Evolutionary conservation across 1,140 invertebrate genomes (phyloP).

Genomic region (Cephus cinctus): DNA sequence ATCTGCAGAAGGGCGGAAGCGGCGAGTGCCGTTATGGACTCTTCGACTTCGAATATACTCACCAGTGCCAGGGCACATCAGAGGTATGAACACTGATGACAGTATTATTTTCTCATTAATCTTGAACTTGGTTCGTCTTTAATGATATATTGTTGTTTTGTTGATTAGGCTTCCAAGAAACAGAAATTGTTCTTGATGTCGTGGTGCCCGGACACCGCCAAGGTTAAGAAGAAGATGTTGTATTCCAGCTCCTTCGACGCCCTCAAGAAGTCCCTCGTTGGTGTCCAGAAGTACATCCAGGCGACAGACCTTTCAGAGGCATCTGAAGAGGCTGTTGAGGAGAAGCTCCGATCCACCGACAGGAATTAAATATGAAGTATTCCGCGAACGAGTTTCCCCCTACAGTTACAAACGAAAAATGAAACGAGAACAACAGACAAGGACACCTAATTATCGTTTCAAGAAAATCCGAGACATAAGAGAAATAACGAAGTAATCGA

Average conservation of each 20-base stretch:
- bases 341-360: slow-evolving; percentile 88
- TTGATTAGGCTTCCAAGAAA: slow-evolving; percentile 79
- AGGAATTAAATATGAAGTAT: slow-evolving; percentile 75
- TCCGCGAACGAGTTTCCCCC: too few relatives aligned
- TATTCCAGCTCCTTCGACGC: slow-evolving; percentile 97
- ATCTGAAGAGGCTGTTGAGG: slow-evolving; percentile 86
- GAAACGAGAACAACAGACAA: slow-evolving; percentile 11
- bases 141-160: slow-evolving; percentile 21
- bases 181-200: slow-evolving; percentile 95
- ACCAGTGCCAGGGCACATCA: slow-evolving; percentile 91
- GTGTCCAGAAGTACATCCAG: slow-evolving; percentile 96
- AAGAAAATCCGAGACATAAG: too few relatives aligned
- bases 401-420: slow-evolving; percentile 4
- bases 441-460: too few relatives aligned
- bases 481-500: too few relatives aligned
- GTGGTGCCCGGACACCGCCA: slow-evolving; percentile 95
- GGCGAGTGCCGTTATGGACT: slow-evolving; percentile 93
- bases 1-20: slow-evolving; percentile 84
- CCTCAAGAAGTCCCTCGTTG: slow-evolving; percentile 91
- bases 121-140: too few relatives aligned
- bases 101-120: slow-evolving; percentile 6
- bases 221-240: slow-evolving; percentile 99
- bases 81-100: slow-evolving; percentile 64
- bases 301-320: slow-evolving; percentile 90
- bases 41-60: slow-evolving; percentile 94